Percentiles rank a stretch among this genome's conserved stretches.
Evolutionary conservation across 2,888 invertebrate genomes (phyloP).

Genomic region (Galeopsomyia nigrocyanea): DNA sequence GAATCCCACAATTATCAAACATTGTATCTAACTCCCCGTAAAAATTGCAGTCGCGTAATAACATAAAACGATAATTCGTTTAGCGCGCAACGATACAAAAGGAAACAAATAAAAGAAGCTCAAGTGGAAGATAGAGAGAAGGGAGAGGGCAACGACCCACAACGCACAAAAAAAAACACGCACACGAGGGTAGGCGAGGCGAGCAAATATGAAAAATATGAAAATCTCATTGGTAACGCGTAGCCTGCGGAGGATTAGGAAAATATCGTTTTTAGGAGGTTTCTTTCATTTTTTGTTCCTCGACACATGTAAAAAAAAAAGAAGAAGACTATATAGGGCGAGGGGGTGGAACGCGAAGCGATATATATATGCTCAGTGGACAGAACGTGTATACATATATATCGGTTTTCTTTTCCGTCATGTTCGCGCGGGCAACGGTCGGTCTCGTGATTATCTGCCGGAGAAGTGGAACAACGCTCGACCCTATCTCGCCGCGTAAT

Average conservation of each 20-base stretch:
- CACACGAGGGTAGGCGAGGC: background rate
- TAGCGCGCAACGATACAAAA: too few relatives aligned
- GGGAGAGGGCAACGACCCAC: background rate
- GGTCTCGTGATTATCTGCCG: too few relatives aligned
- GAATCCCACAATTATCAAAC: too few relatives aligned
- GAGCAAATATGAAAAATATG: background rate
- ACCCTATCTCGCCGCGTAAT: too few relatives aligned
- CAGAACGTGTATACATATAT: background rate
- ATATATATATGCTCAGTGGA: background rate
- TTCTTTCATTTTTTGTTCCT: too few relatives aligned
- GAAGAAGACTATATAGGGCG: background rate
- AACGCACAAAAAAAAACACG: background rate
- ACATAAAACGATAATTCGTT: too few relatives aligned
- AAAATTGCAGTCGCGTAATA: too few relatives aligned
- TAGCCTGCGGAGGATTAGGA: slow-evolving; percentile 16
- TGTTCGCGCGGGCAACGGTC: background rate
- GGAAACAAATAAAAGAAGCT: background rate
- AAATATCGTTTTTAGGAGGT: slow-evolving; percentile 2
- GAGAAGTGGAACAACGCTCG: too few relatives aligned
- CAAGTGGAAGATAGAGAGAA: background rate
- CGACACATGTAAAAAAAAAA: slow-evolving; percentile 22
- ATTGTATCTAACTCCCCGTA: too few relatives aligned
- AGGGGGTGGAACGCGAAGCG: background rate
- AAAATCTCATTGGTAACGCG: slow-evolving; percentile 22
- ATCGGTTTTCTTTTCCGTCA: too few relatives aligned